phyloP scores from a whole-genome alignment of 2,888 invertebrate species.

The Tuta absoluta region DNA sequence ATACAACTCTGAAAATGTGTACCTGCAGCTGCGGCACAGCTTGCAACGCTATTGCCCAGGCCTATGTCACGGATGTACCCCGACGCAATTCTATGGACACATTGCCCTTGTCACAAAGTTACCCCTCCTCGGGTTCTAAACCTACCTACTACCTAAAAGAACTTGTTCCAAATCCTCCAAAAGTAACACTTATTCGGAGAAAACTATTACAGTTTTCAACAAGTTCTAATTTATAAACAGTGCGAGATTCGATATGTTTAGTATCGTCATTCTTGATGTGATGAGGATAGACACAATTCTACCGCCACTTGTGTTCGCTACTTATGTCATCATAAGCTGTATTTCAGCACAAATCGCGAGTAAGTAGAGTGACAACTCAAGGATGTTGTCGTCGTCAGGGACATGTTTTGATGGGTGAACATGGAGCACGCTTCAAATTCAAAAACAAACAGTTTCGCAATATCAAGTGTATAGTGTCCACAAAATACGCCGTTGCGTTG shows the following conservation, averaged over 20 bases:
- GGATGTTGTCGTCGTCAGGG: background rate
- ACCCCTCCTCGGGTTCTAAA: no score
- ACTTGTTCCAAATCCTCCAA: no score
- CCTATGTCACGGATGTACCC: no score
- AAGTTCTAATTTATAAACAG: no score
- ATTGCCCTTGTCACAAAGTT: no score
- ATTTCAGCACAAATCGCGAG: background rate
- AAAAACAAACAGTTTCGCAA: background rate
- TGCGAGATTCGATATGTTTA: no score
- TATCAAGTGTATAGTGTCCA: background rate
- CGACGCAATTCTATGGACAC: no score
- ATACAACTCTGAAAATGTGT: slow-evolving; percentile 5
- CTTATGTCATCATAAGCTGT: background rate
- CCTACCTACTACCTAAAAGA: no score
- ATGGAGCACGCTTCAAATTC: background rate
- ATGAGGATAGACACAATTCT: background rate
- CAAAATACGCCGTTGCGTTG: background rate
- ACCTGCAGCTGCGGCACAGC: slow-evolving; percentile 22
- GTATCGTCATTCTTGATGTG: background rate
- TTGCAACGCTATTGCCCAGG: background rate
- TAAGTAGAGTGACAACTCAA: background rate
- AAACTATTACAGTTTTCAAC: no score
- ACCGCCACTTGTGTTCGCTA: background rate
- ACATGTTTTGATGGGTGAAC: background rate
- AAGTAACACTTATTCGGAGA: no score